Conservation (phyloP, 1,140 invertebrate species). For the Rhizoglyphus robini region DNA sequence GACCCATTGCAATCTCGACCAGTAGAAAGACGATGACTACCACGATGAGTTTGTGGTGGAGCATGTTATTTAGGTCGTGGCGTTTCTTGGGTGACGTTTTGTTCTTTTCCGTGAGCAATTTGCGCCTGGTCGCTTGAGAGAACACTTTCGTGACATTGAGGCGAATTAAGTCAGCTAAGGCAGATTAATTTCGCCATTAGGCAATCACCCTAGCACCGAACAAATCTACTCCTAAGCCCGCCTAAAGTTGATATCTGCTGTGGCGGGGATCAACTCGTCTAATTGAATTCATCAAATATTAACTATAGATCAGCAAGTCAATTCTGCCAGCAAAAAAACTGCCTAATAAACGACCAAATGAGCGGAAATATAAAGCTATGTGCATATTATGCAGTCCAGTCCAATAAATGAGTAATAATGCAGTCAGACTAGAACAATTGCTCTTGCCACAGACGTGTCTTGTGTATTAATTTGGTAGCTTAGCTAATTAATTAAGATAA, state of each 20-base stretch:
- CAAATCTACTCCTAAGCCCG: background rate
- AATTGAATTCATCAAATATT: no score
- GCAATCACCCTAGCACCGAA: background rate
- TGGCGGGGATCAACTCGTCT: no score
- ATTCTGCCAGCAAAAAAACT: no score
- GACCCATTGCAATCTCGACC: conserved; percentile 77
- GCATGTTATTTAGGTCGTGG: conserved; percentile 53
- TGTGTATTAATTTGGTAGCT: no score
- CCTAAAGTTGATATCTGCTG: no score
- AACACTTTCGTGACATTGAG: background rate
- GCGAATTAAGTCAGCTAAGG: background rate
- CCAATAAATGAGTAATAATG: no score
- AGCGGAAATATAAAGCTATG: no score
- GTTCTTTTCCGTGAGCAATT: background rate
- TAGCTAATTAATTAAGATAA: no score
- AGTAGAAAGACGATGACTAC: conserved; percentile 79
- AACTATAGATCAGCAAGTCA: no score
- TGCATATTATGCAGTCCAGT: no score
- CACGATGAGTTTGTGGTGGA: conserved; percentile 89
- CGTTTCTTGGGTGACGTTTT: conserved; percentile 47
- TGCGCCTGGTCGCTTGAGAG: background rate
- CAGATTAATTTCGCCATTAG: background rate
- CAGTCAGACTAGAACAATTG: no score
- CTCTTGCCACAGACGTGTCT: no score
- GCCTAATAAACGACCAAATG: background rate